These are phyloP conservation scores for Deilephila porcellus DNA, from an alignment of 2,888 invertebrate species.

Conservation along the genomic window DNA sequence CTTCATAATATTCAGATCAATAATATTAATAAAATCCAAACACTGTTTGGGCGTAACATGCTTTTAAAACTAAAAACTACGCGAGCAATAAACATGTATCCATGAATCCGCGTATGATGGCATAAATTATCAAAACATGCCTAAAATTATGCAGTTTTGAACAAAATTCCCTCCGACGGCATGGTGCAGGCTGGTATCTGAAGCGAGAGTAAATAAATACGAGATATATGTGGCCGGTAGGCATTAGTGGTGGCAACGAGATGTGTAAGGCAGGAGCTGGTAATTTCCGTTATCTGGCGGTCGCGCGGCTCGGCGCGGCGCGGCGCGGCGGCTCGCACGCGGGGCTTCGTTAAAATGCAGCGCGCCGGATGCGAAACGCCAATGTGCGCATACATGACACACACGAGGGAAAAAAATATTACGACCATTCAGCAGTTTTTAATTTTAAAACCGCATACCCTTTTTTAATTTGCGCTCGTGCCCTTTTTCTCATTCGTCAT, in stretches of 20 bases:
- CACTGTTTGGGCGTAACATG: no score
- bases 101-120: background rate
- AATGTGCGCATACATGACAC: constrained; percentile 65
- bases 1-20: no score
- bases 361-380: constrained; percentile 69
- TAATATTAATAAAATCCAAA: no score
- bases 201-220: constrained; percentile 47
- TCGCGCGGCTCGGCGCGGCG: constrained; percentile 34
- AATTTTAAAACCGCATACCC: constrained; percentile 57
- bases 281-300: constrained; percentile 73
- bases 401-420: constrained; percentile 55
- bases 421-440: constrained; percentile 60
- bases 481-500: constrained; percentile 53
- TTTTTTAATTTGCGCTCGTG: constrained; percentile 53
- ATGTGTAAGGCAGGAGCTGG: constrained; percentile 57
- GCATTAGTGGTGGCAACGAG: constrained; percentile 46
- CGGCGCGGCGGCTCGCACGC: constrained; percentile 32
- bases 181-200: background rate
- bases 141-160: background rate
- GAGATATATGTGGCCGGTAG: constrained; percentile 55
- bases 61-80: no score
- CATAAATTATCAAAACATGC: background rate
- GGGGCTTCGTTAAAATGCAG: constrained; percentile 73
- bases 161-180: background rate
- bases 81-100: background rate